These are phyloP conservation scores for Drosophila kohkoa DNA, from an alignment of 1,140 invertebrate species.

Conservation along the genomic window DNA sequence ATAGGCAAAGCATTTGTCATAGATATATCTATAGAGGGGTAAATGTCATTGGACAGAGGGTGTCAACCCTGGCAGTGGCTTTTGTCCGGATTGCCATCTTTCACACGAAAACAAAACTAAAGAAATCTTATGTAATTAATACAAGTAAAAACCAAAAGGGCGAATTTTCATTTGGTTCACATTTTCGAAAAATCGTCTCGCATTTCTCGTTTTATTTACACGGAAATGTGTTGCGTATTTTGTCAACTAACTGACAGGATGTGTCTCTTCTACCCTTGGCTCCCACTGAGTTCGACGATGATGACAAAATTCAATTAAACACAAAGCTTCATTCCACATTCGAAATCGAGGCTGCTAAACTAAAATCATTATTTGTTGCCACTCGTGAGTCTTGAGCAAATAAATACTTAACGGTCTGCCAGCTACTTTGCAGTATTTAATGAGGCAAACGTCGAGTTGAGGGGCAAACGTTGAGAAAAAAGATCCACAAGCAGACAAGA, in stretches of 20 bases:
- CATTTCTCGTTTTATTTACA: constrained; percentile 47
- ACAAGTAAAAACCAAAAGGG: constrained; percentile 5
- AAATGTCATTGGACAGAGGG: constrained; percentile 8
- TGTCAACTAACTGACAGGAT: constrained; percentile 45
- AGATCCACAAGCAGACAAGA: constrained; percentile 43
- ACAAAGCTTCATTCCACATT: not conserved
- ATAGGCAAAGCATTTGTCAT: constrained; percentile 58
- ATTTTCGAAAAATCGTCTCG: constrained; percentile 13
- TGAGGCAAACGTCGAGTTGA: constrained; percentile 29
- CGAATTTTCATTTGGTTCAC: constrained; percentile 15
- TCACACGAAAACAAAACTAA: constrained; percentile 34
- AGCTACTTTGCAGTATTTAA: constrained; percentile 47
- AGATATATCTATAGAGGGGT: constrained; percentile 27
- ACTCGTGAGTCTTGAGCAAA: constrained; percentile 37
- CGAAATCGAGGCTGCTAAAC: constrained; percentile 9
- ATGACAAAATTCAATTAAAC: constrained; percentile 39
- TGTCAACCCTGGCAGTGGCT: constrained; percentile 34
- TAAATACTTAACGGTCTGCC: constrained; percentile 54
- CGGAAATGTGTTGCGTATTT: constrained; percentile 47
- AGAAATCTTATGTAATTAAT: constrained; percentile 57
- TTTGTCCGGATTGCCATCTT: constrained; percentile 23
- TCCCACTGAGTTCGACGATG: constrained; percentile 7
- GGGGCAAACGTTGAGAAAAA: constrained; percentile 20
- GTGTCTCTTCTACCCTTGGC: constrained; percentile 4
- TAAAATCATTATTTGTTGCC: constrained; percentile 36